Percentiles rank a stretch among this genome's conserved stretches.
These are phyloP conservation scores for Sinohyriopsis cumingii DNA, from an alignment of 2,888 invertebrate species.

Conservation along the genomic window DNA sequence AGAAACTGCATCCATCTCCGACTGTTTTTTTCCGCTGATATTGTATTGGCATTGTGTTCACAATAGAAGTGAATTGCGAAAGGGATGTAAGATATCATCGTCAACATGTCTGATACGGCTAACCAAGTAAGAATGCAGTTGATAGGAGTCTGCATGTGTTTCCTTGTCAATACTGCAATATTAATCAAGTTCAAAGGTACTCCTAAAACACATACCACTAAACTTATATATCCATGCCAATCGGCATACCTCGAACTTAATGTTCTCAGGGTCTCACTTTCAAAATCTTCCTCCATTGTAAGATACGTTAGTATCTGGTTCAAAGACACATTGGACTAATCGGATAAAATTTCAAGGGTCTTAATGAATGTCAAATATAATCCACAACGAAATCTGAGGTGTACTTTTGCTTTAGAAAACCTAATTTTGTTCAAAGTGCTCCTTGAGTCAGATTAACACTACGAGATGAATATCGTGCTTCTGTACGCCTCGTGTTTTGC, in stretches of 20 bases:
- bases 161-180: slow-evolving; percentile 86
- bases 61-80: slow-evolving; percentile 81
- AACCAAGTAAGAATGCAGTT: slow-evolving; percentile 89
- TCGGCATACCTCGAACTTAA: slow-evolving; percentile 47
- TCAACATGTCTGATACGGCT: slow-evolving; percentile 93
- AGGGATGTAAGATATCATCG: slow-evolving; percentile 92
- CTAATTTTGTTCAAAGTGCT: too few species aligned
- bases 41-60: slow-evolving; percentile 39
- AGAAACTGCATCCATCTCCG: slow-evolving; percentile 71
- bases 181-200: slow-evolving; percentile 92
- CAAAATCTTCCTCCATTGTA: not conserved
- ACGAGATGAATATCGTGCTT: too few species aligned
- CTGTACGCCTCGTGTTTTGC: too few species aligned
- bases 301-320: too few species aligned
- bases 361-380: too few species aligned
- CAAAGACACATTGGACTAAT: too few species aligned
- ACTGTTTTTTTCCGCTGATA: slow-evolving; percentile 60
- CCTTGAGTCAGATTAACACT: too few species aligned
- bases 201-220: slow-evolving; percentile 90
- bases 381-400: too few species aligned
- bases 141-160: slow-evolving; percentile 91
- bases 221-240: slow-evolving; percentile 88
- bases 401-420: too few species aligned
- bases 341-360: too few species aligned
- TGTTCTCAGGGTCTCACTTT: slow-evolving; percentile 22